These are phyloP conservation scores for Adelognathus sp. DNA, from an alignment of 2,888 invertebrate species.

Conservation along the genomic window DNA sequence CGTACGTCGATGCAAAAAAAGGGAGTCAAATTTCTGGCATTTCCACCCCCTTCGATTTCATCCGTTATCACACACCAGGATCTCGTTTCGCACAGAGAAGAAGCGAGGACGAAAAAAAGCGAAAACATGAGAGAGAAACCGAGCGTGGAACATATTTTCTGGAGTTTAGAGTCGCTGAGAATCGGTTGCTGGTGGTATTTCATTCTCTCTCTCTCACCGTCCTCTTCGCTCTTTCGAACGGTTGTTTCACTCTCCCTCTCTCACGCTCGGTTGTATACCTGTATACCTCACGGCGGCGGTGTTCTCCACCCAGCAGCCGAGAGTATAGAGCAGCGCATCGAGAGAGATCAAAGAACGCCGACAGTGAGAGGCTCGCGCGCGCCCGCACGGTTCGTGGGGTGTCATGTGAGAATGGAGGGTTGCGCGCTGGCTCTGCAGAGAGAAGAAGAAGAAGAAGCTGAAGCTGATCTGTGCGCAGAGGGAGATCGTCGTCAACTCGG, in stretches of 20 bases:
- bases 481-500: conserved; percentile 22
- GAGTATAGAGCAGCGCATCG: conserved; percentile 20
- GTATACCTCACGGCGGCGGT: conserved; percentile 60
- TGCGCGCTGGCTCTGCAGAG: conserved; percentile 12
- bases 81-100: conserved; percentile 34
- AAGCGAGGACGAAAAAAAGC: conserved; percentile 24
- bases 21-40: conserved; percentile 35
- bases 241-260: conserved; percentile 12
- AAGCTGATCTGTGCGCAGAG: conserved; percentile 13
- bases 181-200: conserved; percentile 59
- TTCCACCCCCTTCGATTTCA: conserved; percentile 25
- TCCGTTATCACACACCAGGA: conserved; percentile 41
- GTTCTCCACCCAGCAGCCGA: conserved; percentile 15
- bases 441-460: conserved; percentile 38
- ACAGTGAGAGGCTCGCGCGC: conserved; percentile 68
- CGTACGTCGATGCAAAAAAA: conserved; percentile 65
- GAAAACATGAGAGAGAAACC: conserved; percentile 63
- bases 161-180: conserved; percentile 70
- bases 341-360: conserved; percentile 63
- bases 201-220: conserved; percentile 32
- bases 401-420: conserved; percentile 67
- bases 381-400: conserved; percentile 75
- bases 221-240: conserved; percentile 32
- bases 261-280: conserved; percentile 4
- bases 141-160: conserved; percentile 71